phyloP scores from a whole-genome alignment of 1,140 invertebrate species.

The Drosophila bipectinata region DNA sequence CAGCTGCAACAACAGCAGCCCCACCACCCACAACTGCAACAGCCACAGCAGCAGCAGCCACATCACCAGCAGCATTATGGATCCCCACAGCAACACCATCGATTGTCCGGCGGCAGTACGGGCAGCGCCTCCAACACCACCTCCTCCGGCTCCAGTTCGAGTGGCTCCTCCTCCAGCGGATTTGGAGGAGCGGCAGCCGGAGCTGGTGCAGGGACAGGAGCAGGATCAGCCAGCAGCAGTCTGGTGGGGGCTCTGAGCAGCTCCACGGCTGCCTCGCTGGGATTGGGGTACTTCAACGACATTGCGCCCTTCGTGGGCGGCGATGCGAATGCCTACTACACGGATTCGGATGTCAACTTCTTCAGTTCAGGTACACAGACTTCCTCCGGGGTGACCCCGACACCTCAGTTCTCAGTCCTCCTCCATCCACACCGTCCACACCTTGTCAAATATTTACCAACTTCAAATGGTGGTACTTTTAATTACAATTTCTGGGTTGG shows the following conservation, averaged over 20 bases:
- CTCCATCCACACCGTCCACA: too few species aligned
- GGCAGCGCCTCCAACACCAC: constrained; percentile 70
- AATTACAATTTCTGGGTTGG: constrained; percentile 55
- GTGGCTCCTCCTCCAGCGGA: constrained; percentile 60
- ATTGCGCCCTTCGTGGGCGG: constrained; percentile 70
- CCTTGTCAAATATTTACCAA: constrained; percentile 69
- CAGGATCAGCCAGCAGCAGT: constrained; percentile 22
- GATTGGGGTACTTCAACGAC: constrained; percentile 78
- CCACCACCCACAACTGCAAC: constrained; percentile 36
- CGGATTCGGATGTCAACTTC: constrained; percentile 81
- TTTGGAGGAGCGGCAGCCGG: constrained; percentile 28
- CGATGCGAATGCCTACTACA: constrained; percentile 73
- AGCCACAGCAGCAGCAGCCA: constrained; percentile 61
- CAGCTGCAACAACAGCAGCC: constrained; percentile 46
- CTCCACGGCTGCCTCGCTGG: constrained; percentile 72
- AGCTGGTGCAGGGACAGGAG: background rate
- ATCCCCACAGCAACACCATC: constrained; percentile 54
- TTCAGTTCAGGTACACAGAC: constrained; percentile 76
- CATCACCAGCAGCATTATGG: constrained; percentile 37
- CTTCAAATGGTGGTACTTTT: constrained; percentile 70
- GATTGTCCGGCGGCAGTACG: constrained; percentile 77
- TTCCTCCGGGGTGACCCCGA: background rate
- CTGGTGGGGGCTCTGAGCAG: constrained; percentile 67
- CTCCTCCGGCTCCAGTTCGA: constrained; percentile 70
- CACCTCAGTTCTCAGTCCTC: background rate